Conservation (phyloP, 1,140 invertebrate genomes). For the Geopemphigus sp. region DNA sequence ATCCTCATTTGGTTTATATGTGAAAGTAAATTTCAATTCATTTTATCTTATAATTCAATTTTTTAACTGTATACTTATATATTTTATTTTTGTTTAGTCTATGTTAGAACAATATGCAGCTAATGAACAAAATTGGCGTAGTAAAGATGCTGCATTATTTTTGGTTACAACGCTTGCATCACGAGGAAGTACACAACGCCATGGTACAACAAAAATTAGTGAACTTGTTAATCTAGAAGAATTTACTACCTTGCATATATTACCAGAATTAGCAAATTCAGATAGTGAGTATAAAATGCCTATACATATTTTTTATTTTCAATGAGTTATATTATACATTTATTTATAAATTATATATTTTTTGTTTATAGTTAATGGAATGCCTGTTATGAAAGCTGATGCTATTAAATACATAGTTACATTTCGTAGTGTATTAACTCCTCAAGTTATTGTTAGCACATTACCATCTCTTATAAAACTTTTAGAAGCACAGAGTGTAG, state of each 20-base stretch:
- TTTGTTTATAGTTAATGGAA: conserved; percentile 71
- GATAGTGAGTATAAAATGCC: conserved; percentile 61
- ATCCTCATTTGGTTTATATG: conserved; percentile 86
- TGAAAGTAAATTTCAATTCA: conserved; percentile 59
- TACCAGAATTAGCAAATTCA: conserved; percentile 76
- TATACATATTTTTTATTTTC: not conserved
- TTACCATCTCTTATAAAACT: conserved; percentile 75
- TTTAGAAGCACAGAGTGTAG: conserved; percentile 71
- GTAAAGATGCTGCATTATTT: conserved; percentile 93
- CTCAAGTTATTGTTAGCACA: conserved; percentile 69
- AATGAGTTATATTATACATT: not conserved
- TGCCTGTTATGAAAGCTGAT: conserved; percentile 91
- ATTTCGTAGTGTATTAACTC: conserved; percentile 85
- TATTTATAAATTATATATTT: conserved; percentile 17
- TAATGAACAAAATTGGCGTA: conserved; percentile 61
- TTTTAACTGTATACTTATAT: not conserved
- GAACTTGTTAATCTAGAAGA: conserved; percentile 83
- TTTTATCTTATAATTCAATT: not conserved
- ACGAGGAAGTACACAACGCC: conserved; percentile 84
- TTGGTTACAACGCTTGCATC: conserved; percentile 91
- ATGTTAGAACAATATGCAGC: conserved; percentile 76
- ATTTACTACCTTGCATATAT: conserved; percentile 81
- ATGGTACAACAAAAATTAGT: conserved; percentile 88
- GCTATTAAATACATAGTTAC: conserved; percentile 95
- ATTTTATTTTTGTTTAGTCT: conserved; percentile 59